phyloP scores from a whole-genome alignment of 2,888 invertebrate species.

The Eupeodes luniger region DNA sequence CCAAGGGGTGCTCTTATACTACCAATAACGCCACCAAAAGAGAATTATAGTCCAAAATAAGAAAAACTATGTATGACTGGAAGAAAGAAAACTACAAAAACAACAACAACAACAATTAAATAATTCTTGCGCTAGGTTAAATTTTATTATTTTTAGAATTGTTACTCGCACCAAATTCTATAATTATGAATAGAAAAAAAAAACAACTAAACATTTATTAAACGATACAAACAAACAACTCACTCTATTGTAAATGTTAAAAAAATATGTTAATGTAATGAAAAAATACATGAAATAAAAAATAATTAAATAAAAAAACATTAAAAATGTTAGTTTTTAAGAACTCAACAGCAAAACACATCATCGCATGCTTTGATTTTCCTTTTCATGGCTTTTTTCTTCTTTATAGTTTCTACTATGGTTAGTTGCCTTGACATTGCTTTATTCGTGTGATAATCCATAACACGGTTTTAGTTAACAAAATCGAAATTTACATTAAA shows the following conservation, averaged over 20 bases:
- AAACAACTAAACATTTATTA: constrained; percentile 18
- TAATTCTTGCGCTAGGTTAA: constrained; percentile 40
- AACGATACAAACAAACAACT: constrained; percentile 11
- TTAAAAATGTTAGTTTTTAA: constrained; percentile 5
- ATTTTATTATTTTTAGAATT: constrained; percentile 53
- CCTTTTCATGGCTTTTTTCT: too few relatives aligned
- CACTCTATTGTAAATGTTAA: constrained; percentile 49
- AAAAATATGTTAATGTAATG: constrained; percentile 31
- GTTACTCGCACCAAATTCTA: constrained; percentile 55
- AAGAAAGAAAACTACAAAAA: not conserved
- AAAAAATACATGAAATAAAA: constrained; percentile 41
- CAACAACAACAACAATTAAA: constrained; percentile 6
- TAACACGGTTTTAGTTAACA: not conserved
- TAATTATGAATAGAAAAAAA: not conserved
- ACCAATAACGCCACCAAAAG: constrained; percentile 31
- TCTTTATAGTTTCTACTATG: not conserved
- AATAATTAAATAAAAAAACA: constrained; percentile 10
- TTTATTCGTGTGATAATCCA: not conserved
- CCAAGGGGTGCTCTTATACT: constrained; percentile 34
- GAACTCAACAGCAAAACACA: not conserved
- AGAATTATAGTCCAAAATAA: constrained; percentile 15
- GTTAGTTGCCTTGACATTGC: not conserved
- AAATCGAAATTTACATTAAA: not conserved
- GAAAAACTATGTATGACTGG: not conserved
- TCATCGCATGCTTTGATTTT: not conserved